phyloP scores from a whole-genome alignment of 2,888 invertebrate genomes.

The Napeogenes sylphis region DNA sequence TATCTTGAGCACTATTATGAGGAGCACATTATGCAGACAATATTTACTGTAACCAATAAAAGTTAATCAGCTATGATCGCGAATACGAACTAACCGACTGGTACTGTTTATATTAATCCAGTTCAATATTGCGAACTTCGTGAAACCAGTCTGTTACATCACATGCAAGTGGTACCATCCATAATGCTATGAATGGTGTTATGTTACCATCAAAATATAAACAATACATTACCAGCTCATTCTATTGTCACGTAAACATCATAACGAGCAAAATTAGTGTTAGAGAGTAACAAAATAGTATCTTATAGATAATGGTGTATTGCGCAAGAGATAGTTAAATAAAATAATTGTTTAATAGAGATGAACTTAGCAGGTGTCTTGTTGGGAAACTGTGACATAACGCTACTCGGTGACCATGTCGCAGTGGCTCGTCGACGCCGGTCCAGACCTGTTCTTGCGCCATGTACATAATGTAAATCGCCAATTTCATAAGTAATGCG shows the following conservation, averaged over 20 bases:
- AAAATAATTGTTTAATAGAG: constrained; percentile 26
- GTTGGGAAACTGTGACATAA: constrained; percentile 38
- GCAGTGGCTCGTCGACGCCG: not conserved
- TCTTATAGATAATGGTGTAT: constrained; percentile 14
- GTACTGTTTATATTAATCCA: too few relatives aligned
- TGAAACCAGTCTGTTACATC: too few relatives aligned
- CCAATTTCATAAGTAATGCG: constrained; percentile 69
- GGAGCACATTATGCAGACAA: too few relatives aligned
- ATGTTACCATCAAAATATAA: not conserved
- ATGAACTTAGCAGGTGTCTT: constrained; percentile 30
- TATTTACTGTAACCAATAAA: too few relatives aligned
- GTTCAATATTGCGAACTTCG: too few relatives aligned
- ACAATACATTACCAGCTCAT: constrained; percentile 1
- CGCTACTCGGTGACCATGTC: constrained; percentile 13
- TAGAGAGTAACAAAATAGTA: constrained; percentile 18
- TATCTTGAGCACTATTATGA: too few relatives aligned
- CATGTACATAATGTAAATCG: constrained; percentile 56
- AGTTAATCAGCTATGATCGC: too few relatives aligned
- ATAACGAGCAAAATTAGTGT: constrained; percentile 16
- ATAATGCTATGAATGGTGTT: not conserved
- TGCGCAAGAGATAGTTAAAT: constrained; percentile 22
- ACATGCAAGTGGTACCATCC: too few relatives aligned
- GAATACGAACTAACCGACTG: too few relatives aligned
- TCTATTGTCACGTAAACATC: constrained; percentile 11
- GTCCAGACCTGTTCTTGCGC: constrained; percentile 38